Evolutionary conservation across 2,888 invertebrate species (phyloP).

Genomic region (Melangyna quadrimaculata): DNA sequence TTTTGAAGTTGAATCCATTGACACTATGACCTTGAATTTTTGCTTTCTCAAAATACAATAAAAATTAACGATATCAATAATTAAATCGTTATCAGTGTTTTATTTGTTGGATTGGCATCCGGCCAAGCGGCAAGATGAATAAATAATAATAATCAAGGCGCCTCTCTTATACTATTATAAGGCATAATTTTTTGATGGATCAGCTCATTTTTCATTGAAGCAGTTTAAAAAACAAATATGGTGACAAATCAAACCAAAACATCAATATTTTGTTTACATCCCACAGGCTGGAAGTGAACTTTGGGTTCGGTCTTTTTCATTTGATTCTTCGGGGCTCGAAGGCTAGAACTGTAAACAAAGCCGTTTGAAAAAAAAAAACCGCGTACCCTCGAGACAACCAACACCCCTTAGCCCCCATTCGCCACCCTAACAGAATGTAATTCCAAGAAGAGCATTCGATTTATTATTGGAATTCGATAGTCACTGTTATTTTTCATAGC

Average conservation of each 20-base stretch:
- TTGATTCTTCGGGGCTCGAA: not conserved
- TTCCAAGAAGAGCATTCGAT: not conserved
- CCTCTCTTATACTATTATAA: not conserved
- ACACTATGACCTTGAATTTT: constrained; percentile 49
- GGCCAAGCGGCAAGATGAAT: constrained; percentile 33
- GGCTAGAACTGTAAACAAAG: not conserved
- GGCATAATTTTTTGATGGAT: not conserved
- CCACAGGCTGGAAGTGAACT: not conserved
- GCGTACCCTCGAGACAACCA: not conserved
- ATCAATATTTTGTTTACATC: not conserved
- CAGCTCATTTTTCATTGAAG: not conserved
- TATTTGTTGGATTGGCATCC: constrained; percentile 29
- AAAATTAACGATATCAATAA: not conserved
- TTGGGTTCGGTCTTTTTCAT: not conserved
- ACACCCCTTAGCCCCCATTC: too few species aligned
- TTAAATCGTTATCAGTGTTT: constrained; percentile 46
- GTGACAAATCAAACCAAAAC: not conserved
- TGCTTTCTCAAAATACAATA: not conserved
- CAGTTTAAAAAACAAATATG: not conserved
- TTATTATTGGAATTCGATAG: constrained; percentile 25
- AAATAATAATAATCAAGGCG: constrained; percentile 26
- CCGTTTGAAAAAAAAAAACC: not conserved
- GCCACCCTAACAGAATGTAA: not conserved
- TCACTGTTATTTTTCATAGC: not conserved
- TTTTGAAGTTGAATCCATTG: constrained; percentile 34